These are phyloP conservation scores for Astropecten irregularis DNA, from an alignment of 53 echinoderm and acorn worm species.

Conservation along the genomic window DNA sequence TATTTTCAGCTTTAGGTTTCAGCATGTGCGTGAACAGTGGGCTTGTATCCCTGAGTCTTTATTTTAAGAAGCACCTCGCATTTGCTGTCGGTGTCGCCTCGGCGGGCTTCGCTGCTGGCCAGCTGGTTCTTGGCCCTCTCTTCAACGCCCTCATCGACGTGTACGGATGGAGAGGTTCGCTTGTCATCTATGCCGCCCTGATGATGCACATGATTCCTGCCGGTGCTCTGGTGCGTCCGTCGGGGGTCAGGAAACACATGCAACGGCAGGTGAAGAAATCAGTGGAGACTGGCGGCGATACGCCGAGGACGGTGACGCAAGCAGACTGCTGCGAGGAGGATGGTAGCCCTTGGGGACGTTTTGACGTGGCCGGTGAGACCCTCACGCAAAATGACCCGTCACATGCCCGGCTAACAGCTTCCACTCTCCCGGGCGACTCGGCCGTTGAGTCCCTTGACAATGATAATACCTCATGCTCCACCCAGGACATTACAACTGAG, in stretches of 20 bases:
- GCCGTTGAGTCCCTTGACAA: too few species aligned
- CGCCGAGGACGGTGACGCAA: too few species aligned
- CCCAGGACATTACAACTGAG: too few species aligned
- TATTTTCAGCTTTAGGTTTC: neutral
- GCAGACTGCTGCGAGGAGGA: too few species aligned
- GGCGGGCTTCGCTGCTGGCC: neutral
- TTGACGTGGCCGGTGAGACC: too few species aligned
- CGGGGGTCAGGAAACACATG: neutral
- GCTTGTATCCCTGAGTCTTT: neutral
- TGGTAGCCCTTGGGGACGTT: too few species aligned
- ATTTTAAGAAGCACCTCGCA: slow-evolving; percentile 2
- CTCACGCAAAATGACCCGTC: too few species aligned
- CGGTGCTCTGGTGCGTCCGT: neutral
- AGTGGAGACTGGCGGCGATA: too few species aligned
- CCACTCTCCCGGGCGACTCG: too few species aligned
- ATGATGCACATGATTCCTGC: neutral
- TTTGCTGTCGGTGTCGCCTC: neutral
- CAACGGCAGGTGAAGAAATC: too few species aligned
- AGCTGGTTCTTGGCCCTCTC: neutral
- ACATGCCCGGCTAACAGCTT: too few species aligned
- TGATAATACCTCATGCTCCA: too few species aligned
- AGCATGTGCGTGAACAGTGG: neutral
- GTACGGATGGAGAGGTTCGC: slow-evolving; percentile 10
- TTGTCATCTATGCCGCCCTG: neutral
- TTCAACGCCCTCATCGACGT: neutral